These are phyloP conservation scores for Isoperla grammatica DNA, from an alignment of 2,888 invertebrate species.

Conservation along the genomic window DNA sequence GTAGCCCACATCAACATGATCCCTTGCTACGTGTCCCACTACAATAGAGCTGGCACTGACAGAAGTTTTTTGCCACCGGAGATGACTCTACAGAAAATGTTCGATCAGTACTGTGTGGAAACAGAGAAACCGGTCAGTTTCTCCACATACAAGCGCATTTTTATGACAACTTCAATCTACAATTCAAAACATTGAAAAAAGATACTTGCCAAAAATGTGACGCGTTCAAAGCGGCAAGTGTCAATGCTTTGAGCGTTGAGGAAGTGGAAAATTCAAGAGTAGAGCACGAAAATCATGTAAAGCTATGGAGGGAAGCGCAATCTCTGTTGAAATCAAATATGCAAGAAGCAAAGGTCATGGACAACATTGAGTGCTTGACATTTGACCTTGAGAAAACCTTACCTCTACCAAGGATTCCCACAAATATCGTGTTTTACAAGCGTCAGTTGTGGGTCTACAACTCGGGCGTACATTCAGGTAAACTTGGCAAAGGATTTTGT, in stretches of 20 bases:
- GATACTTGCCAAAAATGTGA: neutral
- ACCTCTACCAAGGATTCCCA: constrained; percentile 33
- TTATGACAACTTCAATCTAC: constrained; percentile 18
- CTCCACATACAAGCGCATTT: constrained; percentile 16
- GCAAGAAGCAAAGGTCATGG: constrained; percentile 1
- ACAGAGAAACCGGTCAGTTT: constrained; percentile 13
- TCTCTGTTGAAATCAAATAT: neutral
- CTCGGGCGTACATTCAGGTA: constrained; percentile 32
- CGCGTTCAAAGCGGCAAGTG: neutral
- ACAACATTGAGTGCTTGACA: constrained; percentile 25
- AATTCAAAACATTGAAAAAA: constrained; percentile 13
- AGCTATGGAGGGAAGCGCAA: constrained; percentile 2
- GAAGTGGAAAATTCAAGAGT: neutral
- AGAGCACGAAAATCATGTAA: constrained; percentile 9
- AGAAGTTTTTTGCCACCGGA: constrained; percentile 16
- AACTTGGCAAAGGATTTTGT: constrained; percentile 30
- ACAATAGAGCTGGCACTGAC: neutral
- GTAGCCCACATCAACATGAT: constrained; percentile 14
- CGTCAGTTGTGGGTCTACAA: constrained; percentile 36
- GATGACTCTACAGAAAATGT: constrained; percentile 9
- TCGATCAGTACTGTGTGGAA: constrained; percentile 13
- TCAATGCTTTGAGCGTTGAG: neutral
- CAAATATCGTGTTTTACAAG: constrained; percentile 30
- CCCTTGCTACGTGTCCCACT: constrained; percentile 16
- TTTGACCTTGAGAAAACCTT: constrained; percentile 35